These are phyloP conservation scores for Paratilapia polleni DNA, from an alignment of 2,113 vertebrate species.

Conservation along the genomic window DNA sequence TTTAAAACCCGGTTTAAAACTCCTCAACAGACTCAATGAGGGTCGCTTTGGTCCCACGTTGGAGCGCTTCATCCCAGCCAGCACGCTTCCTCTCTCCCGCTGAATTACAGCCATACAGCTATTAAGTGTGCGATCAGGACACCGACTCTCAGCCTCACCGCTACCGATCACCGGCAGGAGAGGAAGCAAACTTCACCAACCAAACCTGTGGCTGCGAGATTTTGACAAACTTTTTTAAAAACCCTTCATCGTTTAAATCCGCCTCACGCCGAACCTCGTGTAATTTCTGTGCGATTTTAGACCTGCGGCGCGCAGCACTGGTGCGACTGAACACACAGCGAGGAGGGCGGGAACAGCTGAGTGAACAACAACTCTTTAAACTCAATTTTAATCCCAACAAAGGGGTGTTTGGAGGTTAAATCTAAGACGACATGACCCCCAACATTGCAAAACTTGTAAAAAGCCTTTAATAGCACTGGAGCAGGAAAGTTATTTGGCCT, in stretches of 20 bases:
- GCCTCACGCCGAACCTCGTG: not conserved
- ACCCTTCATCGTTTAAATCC: not conserved
- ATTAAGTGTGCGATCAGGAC: not conserved
- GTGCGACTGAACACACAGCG: not conserved
- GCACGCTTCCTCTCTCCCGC: not conserved
- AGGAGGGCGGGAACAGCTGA: slow-evolving; percentile 12
- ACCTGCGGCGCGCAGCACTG: not conserved
- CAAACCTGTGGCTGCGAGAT: not conserved
- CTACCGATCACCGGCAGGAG: not conserved
- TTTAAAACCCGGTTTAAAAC: no score
- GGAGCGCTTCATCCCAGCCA: not conserved
- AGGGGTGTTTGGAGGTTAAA: accelerated
- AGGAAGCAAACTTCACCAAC: not conserved
- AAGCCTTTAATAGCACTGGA: accelerated
- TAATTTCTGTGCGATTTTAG: not conserved
- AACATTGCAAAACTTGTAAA: accelerated
- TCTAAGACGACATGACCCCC: not conserved
- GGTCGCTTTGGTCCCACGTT: not conserved
- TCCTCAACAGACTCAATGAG: not conserved
- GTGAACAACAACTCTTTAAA: not conserved
- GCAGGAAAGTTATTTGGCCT: accelerated
- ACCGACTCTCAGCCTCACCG: not conserved
- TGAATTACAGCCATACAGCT: not conserved
- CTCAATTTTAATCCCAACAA: not conserved
- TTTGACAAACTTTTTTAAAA: not conserved